Conservation (phyloP, 1,140 invertebrate genomes). For the Drosophila ironensis region DNA sequence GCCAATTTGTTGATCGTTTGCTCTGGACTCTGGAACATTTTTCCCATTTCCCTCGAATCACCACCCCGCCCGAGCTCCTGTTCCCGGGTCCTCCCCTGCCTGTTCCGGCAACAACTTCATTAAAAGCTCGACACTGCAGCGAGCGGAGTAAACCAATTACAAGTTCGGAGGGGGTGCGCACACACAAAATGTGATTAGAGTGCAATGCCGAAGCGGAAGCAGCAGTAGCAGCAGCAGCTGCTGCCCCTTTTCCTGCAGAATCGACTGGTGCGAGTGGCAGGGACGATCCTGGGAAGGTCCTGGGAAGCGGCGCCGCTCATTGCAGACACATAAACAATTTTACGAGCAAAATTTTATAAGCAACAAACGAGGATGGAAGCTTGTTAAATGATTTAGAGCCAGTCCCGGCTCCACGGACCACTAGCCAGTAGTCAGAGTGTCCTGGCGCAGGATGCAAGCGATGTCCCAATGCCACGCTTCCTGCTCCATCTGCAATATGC, state of each 20-base stretch:
- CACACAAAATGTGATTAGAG: constrained; percentile 73
- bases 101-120: constrained; percentile 50
- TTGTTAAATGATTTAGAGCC: constrained; percentile 71
- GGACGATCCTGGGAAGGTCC: background rate
- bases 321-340: constrained; percentile 64
- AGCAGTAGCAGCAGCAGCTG: constrained; percentile 9
- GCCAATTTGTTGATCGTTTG: constrained; percentile 51
- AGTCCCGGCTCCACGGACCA: background rate
- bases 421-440: background rate
- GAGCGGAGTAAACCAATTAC: constrained; percentile 67
- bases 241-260: no score
- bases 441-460: constrained; percentile 1
- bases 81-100: no score
- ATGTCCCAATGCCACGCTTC: background rate
- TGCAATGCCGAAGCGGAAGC: constrained; percentile 50
- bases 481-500: constrained; percentile 48
- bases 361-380: constrained; percentile 47
- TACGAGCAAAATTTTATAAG: constrained; percentile 56
- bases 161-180: constrained; percentile 19
- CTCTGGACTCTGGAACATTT: background rate
- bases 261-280: no score
- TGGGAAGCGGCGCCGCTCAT: constrained; percentile 4
- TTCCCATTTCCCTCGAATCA: background rate
- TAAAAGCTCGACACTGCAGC: constrained; percentile 59
- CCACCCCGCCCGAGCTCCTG: no score